phyloP scores from a whole-genome alignment of 2,113 vertebrate genomes.

The Triplophysa tibetana region DNA sequence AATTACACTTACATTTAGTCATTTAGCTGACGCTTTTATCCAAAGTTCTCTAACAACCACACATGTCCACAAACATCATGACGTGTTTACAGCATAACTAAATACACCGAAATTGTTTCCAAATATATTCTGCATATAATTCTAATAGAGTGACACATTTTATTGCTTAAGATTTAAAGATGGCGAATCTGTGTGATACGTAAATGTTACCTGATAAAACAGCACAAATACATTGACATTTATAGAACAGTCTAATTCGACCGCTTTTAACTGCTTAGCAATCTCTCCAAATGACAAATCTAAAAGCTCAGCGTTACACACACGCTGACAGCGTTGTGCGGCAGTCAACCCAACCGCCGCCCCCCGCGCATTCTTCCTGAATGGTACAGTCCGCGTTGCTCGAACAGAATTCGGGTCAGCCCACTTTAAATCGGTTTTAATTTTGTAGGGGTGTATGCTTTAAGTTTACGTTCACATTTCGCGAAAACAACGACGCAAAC shows the following conservation, averaged over 20 bases:
- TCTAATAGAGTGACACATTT: too few species aligned
- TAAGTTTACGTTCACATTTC: conserved; percentile 14
- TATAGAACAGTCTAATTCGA: too few species aligned
- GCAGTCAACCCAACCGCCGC: conserved; percentile 6
- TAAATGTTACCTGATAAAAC: too few species aligned
- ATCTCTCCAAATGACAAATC: not conserved
- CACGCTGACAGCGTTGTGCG: not conserved
- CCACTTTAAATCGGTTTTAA: conserved; percentile 46
- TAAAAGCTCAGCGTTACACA: conserved; percentile 15
- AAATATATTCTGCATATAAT: too few species aligned
- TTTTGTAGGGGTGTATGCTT: conserved; percentile 41
- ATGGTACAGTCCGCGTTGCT: conserved; percentile 58
- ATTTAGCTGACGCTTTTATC: too few species aligned
- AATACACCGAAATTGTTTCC: too few species aligned
- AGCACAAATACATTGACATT: too few species aligned
- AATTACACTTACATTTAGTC: not conserved
- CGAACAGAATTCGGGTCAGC: conserved; percentile 54
- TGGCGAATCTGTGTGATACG: too few species aligned
- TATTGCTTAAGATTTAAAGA: too few species aligned
- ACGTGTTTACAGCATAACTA: too few species aligned
- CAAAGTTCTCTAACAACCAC: too few species aligned
- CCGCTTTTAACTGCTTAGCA: not conserved
- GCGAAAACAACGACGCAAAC: not conserved
- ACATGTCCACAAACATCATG: too few species aligned
- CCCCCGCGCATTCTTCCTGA: conserved; percentile 47